Percentiles rank a stretch among this genome's conserved stretches.
Evolutionary conservation across 2,113 vertebrate genomes (phyloP).

Genomic region (Hymenochirus boettgeri): DNA sequence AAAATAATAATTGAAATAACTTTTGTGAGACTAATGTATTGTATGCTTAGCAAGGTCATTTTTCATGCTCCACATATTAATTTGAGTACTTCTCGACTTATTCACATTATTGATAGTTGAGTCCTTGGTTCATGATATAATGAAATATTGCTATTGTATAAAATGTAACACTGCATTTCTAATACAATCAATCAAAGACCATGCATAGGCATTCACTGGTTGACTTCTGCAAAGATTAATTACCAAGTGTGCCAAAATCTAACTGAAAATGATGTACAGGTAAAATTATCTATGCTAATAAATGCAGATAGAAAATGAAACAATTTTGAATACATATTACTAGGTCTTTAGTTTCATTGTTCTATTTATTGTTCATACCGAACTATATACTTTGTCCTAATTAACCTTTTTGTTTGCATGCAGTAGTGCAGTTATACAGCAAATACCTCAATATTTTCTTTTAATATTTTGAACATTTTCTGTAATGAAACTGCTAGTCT

Average conservation of each 20-base stretch:
- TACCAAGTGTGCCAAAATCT: conserved; percentile 58
- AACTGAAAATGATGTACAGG: conserved; percentile 49
- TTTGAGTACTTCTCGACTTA: conserved; percentile 55
- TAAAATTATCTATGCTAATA: conserved; percentile 39
- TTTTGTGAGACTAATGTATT: conserved; percentile 43
- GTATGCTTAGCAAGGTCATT: conserved; percentile 58
- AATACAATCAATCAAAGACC: conserved; percentile 73
- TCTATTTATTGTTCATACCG: no score
- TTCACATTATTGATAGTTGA: conserved; percentile 63
- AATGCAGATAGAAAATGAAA: conserved; percentile 41
- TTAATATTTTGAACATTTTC: no score
- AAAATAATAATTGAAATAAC: background rate
- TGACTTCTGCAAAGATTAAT: conserved; percentile 75
- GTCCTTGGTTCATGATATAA: conserved; percentile 58
- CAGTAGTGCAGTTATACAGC: no score
- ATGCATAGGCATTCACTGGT: conserved; percentile 64
- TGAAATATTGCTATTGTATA: conserved; percentile 75
- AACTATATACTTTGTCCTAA: background rate
- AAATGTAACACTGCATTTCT: conserved; percentile 76
- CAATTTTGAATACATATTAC: conserved; percentile 19
- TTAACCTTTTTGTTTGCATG: background rate
- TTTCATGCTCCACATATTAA: conserved; percentile 58
- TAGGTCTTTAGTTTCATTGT: no score
- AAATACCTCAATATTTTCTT: no score
- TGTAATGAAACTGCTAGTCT: no score